Evolutionary conservation across 2,113 vertebrate genomes (phyloP).

Genomic region (Amia ocellicauda): DNA sequence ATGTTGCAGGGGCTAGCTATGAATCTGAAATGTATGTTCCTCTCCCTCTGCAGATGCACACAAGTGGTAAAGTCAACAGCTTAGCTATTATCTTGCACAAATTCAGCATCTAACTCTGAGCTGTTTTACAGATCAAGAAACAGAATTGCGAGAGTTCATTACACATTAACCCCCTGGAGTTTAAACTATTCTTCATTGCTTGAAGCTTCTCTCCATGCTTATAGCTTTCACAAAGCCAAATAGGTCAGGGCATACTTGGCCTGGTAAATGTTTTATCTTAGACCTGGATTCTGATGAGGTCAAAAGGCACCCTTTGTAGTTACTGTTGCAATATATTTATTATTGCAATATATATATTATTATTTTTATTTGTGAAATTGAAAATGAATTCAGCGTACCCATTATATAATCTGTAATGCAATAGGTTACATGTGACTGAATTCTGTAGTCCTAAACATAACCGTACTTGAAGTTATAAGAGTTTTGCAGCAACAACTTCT

Average conservation of each 20-base stretch:
- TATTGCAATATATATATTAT: no score
- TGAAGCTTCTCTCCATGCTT: conserved; percentile 34
- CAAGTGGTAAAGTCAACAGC: conserved; percentile 36
- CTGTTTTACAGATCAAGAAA: conserved; percentile 45
- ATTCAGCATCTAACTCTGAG: conserved; percentile 27
- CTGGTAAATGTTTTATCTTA: not conserved
- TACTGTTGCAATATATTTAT: no score
- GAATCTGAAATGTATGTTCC: no score
- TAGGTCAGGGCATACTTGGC: conserved; percentile 10
- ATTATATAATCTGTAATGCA: no score
- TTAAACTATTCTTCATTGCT: conserved; percentile 35
- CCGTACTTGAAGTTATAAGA: no score
- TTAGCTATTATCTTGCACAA: conserved; percentile 30
- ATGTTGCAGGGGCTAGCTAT: no score
- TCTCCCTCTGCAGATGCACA: not conserved
- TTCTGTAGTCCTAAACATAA: no score
- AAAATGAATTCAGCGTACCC: no score
- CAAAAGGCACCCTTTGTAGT: no score
- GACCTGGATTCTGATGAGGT: not conserved
- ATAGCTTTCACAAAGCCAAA: conserved; percentile 14
- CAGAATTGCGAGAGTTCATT: conserved; percentile 27
- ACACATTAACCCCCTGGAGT: conserved; percentile 28
- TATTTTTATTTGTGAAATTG: no score
- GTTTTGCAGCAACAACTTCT: no score
- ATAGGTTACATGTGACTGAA: no score